Evolutionary conservation across 2,113 vertebrate genomes (phyloP).

Genomic region (Ctenodactylus gundi): DNA sequence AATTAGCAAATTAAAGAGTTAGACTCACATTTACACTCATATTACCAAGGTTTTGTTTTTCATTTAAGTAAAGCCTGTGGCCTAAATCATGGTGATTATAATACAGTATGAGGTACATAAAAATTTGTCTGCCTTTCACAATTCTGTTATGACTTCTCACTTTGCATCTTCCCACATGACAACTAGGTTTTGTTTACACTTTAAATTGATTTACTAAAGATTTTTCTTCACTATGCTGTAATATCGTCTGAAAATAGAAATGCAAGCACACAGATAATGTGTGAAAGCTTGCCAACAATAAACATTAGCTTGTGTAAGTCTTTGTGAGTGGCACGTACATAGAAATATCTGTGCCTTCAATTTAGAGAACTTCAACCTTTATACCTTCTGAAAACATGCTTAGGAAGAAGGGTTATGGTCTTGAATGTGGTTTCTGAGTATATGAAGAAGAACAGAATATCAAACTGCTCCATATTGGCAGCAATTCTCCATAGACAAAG

Average conservation of each 20-base stretch:
- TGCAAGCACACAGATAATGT: not conserved
- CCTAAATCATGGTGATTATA: slow-evolving; percentile 53
- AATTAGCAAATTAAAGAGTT: slow-evolving; percentile 71
- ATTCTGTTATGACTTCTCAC: slow-evolving; percentile 49
- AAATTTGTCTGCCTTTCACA: slow-evolving; percentile 21
- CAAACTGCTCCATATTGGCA: not conserved
- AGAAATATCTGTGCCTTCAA: not conserved
- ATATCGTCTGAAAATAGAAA: slow-evolving; percentile 6
- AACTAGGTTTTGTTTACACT: slow-evolving; percentile 40
- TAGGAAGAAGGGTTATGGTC: not conserved
- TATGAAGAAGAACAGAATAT: not conserved
- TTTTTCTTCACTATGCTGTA: not conserved
- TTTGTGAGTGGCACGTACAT: not conserved
- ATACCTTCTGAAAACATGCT: slow-evolving; percentile 6
- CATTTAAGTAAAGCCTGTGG: slow-evolving; percentile 56
- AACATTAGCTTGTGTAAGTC: not conserved
- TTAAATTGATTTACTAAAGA: slow-evolving; percentile 27
- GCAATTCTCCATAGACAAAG: not conserved
- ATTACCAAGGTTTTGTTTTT: slow-evolving; percentile 57
- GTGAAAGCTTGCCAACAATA: not conserved
- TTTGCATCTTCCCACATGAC: slow-evolving; percentile 37
- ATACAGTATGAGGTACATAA: slow-evolving; percentile 22
- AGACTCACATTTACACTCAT: slow-evolving; percentile 45
- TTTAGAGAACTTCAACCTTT: not conserved
- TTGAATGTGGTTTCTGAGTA: not conserved